phyloP scores from a whole-genome alignment of 1,140 invertebrate species.

The Neoseiulus cucumeris region DNA sequence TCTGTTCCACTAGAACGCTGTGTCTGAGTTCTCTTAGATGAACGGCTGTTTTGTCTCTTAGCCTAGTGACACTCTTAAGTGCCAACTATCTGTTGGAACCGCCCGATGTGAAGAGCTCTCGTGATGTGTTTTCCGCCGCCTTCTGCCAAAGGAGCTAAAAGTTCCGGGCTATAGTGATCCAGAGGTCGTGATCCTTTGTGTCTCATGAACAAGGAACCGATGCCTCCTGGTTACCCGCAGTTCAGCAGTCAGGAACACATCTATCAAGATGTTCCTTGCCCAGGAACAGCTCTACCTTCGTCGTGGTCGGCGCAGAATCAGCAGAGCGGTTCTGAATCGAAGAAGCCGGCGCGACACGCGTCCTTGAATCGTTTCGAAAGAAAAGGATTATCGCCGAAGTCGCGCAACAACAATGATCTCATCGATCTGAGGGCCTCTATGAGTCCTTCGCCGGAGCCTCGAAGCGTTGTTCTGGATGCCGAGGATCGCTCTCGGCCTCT shows the following conservation, averaged over 20 bases:
- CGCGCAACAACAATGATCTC: neutral
- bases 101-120: too few relatives aligned
- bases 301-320: too few relatives aligned
- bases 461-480: neutral
- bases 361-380: too few relatives aligned
- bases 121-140: neutral
- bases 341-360: too few relatives aligned
- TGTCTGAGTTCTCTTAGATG: too few relatives aligned
- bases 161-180: neutral
- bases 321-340: too few relatives aligned
- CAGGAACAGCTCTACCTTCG: too few relatives aligned
- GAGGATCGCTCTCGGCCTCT: neutral
- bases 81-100: too few relatives aligned
- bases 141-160: neutral
- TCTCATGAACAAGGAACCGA: neutral
- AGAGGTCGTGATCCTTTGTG: neutral
- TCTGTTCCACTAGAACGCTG: too few relatives aligned
- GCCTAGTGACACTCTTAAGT: too few relatives aligned
- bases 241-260: neutral
- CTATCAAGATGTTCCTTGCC: neutral
- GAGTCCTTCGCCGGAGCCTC: constrained; percentile 2
- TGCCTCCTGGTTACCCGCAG: neutral
- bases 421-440: neutral
- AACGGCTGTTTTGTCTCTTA: too few relatives aligned
- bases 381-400: neutral